phyloP scores from a whole-genome alignment of 2,797 vertebrate genomes.

The Delichon dasypus region DNA sequence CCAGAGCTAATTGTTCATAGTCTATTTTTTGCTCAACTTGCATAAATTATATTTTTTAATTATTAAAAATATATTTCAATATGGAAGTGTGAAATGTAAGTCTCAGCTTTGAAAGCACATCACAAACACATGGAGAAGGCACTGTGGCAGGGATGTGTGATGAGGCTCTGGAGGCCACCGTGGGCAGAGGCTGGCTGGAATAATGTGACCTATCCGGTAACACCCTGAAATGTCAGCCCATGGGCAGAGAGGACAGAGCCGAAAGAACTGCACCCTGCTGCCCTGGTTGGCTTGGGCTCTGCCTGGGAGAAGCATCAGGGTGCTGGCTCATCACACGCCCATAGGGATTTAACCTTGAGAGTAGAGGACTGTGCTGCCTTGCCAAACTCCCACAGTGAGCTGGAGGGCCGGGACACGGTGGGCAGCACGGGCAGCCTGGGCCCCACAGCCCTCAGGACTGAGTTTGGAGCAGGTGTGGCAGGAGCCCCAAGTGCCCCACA shows the following conservation, averaged over 20 bases:
- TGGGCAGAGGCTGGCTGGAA: background rate
- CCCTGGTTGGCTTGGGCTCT: rapidly evolving
- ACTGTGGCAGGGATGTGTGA: rapidly evolving
- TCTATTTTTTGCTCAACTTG: background rate
- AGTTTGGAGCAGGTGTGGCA: rapidly evolving
- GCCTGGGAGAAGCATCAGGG: background rate
- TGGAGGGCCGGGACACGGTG: rapidly evolving
- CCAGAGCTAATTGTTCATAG: background rate
- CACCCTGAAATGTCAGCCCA: rapidly evolving
- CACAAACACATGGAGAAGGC: background rate
- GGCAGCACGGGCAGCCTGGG: too few relatives aligned
- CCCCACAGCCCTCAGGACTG: too few relatives aligned
- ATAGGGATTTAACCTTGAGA: background rate
- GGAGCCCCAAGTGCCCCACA: rapidly evolving
- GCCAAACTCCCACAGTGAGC: rapidly evolving
- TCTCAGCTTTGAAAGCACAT: background rate
- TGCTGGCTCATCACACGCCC: background rate
- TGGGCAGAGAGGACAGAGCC: too few relatives aligned
- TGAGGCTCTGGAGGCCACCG: too few relatives aligned
- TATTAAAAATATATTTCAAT: background rate
- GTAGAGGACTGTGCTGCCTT: rapidly evolving
- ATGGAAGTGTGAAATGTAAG: background rate
- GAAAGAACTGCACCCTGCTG: rapidly evolving
- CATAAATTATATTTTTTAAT: background rate
- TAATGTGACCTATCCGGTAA: rapidly evolving